A percentile compares a stretch with the other conserved stretches of the same genome.
These are phyloP conservation scores for Echinarachnius parma DNA, from an alignment of 53 echinoderm and acorn worm species.

Conservation along the genomic window DNA sequence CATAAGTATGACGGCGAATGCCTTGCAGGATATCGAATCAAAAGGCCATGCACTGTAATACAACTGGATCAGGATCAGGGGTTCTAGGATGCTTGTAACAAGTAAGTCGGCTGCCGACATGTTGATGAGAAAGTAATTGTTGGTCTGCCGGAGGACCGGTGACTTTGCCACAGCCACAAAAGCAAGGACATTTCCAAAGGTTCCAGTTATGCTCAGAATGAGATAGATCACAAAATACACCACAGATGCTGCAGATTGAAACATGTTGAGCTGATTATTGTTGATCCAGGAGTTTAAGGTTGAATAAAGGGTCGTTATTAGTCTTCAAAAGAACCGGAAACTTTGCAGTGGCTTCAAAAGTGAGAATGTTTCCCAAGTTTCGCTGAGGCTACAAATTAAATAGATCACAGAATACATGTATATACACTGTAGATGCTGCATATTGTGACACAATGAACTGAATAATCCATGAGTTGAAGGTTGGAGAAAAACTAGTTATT, in stretches of 20 bases:
- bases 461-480: no score
- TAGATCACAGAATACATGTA: no score
- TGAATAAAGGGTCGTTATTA: no score
- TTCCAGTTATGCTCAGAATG: constrained; percentile 52
- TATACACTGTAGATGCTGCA: no score
- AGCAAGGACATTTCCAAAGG: constrained; percentile 63
- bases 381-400: no score
- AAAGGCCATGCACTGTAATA: constrained; percentile 17
- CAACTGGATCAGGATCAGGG: constrained; percentile 21
- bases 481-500: no score
- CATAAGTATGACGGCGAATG: not conserved
- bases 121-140: constrained; percentile 66
- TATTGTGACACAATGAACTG: no score
- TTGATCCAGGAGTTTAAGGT: no score
- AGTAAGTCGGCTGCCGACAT: constrained; percentile 62
- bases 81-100: constrained; percentile 56
- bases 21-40: constrained; percentile 11
- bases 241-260: constrained; percentile 2
- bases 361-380: no score
- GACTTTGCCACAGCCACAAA: constrained; percentile 61
- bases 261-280: no score
- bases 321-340: no score
- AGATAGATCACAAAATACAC: constrained; percentile 12
- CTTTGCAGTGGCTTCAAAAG: no score
- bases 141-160: constrained; percentile 52